A percentile compares a stretch with the other conserved stretches of the same genome.
These are phyloP conservation scores for Venustaconcha ellipsiformis DNA, from an alignment of 1,140 invertebrate species.

Conservation along the genomic window DNA sequence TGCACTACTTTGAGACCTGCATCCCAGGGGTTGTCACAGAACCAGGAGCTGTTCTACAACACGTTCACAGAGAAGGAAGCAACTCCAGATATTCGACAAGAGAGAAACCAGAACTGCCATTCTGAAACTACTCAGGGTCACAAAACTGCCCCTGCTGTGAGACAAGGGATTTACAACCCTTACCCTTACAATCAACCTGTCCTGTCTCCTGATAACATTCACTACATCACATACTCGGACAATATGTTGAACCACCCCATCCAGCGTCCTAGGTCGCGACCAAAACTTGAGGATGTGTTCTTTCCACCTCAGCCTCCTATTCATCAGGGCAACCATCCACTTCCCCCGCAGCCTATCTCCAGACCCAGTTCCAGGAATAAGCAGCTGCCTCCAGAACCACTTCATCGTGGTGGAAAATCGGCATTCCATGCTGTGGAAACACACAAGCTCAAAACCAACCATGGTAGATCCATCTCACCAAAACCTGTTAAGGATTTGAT, in stretches of 20 bases:
- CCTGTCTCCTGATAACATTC: slow-evolving; percentile 9
- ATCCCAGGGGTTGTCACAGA: slow-evolving; percentile 1
- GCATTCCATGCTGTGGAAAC: slow-evolving; percentile 38
- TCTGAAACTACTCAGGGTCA: slow-evolving; percentile 4
- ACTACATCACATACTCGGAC: slow-evolving; percentile 26
- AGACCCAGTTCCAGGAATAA: slow-evolving; percentile 14
- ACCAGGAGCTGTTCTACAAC: slow-evolving; percentile 15
- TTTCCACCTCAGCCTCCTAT: slow-evolving; percentile 30
- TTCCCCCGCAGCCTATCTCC: slow-evolving; percentile 36
- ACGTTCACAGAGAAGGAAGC: slow-evolving; percentile 1
- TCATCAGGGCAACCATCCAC: slow-evolving; percentile 18
- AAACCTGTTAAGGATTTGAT: background rate
- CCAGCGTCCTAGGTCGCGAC: slow-evolving; percentile 30
- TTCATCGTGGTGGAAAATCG: slow-evolving; percentile 31
- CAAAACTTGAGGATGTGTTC: slow-evolving; percentile 27
- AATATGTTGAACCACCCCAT: slow-evolving; percentile 6
- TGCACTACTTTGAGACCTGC: background rate
- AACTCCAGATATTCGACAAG: background rate
- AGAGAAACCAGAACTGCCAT: background rate
- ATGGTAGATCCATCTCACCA: slow-evolving; percentile 16
- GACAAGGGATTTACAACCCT: slow-evolving; percentile 20
- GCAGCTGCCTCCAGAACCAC: slow-evolving; percentile 28
- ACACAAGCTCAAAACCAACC: background rate
- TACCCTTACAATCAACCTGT: slow-evolving; percentile 18
- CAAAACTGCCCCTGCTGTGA: slow-evolving; percentile 6